Evolutionary conservation across 1,140 invertebrate species (phyloP), one percentile per base, ranked within the genome.

Genomic region (Drosophila elegans): DNA sequence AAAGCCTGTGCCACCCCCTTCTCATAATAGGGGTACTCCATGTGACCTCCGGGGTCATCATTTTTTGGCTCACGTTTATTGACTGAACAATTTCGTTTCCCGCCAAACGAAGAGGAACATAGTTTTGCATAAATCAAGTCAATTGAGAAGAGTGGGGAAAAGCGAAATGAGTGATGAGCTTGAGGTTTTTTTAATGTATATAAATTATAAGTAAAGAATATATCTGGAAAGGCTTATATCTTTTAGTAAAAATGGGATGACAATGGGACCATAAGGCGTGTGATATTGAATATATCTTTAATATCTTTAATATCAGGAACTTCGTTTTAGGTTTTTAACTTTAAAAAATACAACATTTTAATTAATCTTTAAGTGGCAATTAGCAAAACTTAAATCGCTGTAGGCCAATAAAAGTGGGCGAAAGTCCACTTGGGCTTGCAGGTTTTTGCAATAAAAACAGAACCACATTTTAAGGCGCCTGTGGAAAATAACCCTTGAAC

Each of bases 101-200:
- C 66, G 41, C 32, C n/a, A 27, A 53, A 29, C 32, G 49, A 32
- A 7, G 16, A 38, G 34, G 49, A 39, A 7, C 60, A n/a, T 44
- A 57, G 29, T 48, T 71, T 69, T 69, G 52, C 67, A 71, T 71
- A 71, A 71, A 71, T 67, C 62, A 69, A 67, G 25, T 45, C 34
- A 69, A 69, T 48, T 69, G 27, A 2, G 38, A 36, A 46, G 21
- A 51, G 21, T 29, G 21, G 25, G 13, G 16, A 21, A 63, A 27
- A 13, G 42, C 4, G 12, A 48, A 67, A 67, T 49, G 59, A 66
- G 27, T 56, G 51, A 69, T 69, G 45, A 44, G 25, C 34, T 45
- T 39, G 38, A 52, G 6, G 29, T 32, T 6, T n/a, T 10, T 52
- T 36, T 42, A 32, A 21, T 1, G 0, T 21, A 21, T 21, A 21